Evolutionary conservation across 2,113 vertebrate genomes (phyloP), one percentile per base, ranked within the genome.

Genomic region (Mesoclemmys tuberculata): DNA sequence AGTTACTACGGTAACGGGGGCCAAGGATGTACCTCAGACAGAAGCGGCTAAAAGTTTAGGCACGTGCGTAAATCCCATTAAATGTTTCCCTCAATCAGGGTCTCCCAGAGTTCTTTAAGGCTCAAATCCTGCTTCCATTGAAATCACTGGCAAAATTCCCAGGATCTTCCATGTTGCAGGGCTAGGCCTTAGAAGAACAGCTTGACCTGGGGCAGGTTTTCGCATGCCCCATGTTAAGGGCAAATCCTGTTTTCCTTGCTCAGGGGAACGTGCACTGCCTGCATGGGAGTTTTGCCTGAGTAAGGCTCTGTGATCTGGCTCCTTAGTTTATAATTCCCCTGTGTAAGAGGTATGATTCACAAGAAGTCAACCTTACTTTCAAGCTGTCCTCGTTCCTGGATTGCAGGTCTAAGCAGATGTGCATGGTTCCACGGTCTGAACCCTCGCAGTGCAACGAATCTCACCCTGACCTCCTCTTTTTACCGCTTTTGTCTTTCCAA

Each of bases 401-500:
- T 21, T 54, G 48, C 31, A n/a, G 80, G 31, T 18, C 24, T 75
- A 71, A 71, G 0, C 1, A 2, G 38, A 4, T 82, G 58, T 51
- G 46, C 52, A 4, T 12, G 19, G 31, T 21, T 51, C 26, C n/a
- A 64, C 27, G 29, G 1, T 14, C 61, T 24, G 2, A 61, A 35
- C 35, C 56, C 64, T 92, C 82, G 29, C 29, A 24, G 44, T 12
- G 18, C 41, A 31, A 46, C 6, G 14, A 48, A 38, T 27, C 38
- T 31, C 58, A 64, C 5, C 75, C 31, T 1, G 2, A 58, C 24
- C 68, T 64, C 1, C 0, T 49, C 80, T 87, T 75, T 11, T 5
- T 38, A 8, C 27, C 8, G n/a, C 82, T 86, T 82, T 52, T 88
- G 0, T 77, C 64, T 93, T 51, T 84, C 80, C 6, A 92, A 99